phyloP scores from a whole-genome alignment of 2,797 vertebrate genomes.

The Girardinus metallicus region DNA sequence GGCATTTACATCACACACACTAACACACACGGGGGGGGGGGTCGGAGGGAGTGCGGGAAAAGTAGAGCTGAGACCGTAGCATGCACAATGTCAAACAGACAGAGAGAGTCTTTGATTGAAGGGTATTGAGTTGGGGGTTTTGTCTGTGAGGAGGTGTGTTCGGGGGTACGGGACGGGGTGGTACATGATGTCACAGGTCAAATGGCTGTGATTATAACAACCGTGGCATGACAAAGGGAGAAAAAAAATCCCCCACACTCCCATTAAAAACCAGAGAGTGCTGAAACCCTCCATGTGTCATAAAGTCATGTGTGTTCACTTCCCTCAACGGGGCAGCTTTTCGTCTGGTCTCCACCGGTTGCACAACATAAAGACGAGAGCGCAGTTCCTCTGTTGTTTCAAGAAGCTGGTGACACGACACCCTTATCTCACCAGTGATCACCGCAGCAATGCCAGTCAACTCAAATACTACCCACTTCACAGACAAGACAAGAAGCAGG shows the following conservation, averaged over 20 bases:
- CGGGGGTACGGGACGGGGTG: slow-evolving; percentile 56
- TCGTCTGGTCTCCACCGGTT: slow-evolving; percentile 44
- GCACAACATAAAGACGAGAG: slow-evolving; percentile 38
- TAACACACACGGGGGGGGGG: slow-evolving; percentile 14
- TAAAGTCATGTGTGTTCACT: slow-evolving; percentile 30
- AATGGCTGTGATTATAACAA: slow-evolving; percentile 44
- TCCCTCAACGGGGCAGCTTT: slow-evolving; percentile 25
- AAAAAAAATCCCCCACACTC: background rate
- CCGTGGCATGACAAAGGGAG: background rate
- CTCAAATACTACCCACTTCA: background rate
- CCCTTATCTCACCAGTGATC: slow-evolving; percentile 6
- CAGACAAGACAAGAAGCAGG: slow-evolving; percentile 32
- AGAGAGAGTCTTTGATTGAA: slow-evolving; percentile 65
- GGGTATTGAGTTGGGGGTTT: slow-evolving; percentile 25
- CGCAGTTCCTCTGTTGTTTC: slow-evolving; percentile 53
- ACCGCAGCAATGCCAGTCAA: background rate
- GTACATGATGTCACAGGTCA: slow-evolving; percentile 52
- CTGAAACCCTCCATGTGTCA: background rate
- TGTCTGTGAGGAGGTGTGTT: slow-evolving; percentile 23
- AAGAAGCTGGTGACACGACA: slow-evolving; percentile 30
- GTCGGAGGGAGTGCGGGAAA: slow-evolving; percentile 27
- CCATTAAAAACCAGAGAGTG: background rate
- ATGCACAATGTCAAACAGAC: slow-evolving; percentile 57
- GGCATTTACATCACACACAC: slow-evolving; percentile 55
- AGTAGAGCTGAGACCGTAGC: slow-evolving; percentile 62